phyloP scores from a whole-genome alignment of 2,113 vertebrate species.

The Isichthys henryi region DNA sequence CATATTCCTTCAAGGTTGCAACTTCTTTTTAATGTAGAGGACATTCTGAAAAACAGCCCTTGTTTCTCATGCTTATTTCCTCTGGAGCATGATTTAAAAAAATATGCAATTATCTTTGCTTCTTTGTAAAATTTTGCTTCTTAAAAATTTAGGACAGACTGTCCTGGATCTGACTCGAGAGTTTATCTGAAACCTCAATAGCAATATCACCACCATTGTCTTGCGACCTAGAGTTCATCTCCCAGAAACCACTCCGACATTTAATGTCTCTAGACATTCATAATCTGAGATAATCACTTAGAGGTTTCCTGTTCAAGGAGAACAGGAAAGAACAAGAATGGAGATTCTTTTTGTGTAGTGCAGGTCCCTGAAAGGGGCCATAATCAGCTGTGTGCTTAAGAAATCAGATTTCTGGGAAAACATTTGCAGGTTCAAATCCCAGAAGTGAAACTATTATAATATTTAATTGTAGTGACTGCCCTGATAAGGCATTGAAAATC shows the following conservation, averaged over 20 bases:
- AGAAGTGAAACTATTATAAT: not conserved
- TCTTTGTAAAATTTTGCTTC: not conserved
- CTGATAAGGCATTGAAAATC: not conserved
- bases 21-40: not conserved
- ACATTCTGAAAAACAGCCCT: not conserved
- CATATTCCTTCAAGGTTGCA: not conserved
- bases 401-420: not conserved
- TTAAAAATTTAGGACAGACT: not conserved
- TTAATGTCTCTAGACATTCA: not conserved
- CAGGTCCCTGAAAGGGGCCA: not conserved
- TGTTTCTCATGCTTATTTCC: not conserved
- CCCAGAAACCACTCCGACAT: not conserved
- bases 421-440: not conserved
- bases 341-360: not conserved
- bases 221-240: not conserved
- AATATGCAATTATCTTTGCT: not conserved
- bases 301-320: not conserved
- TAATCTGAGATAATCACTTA: not conserved
- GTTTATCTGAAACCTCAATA: not conserved
- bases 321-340: not conserved
- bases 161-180: not conserved
- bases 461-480: not conserved
- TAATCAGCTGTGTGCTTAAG: not conserved
- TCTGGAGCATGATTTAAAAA: not conserved
- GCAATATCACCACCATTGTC: not conserved